These are phyloP conservation scores for Allophyes oxyacanthae DNA, from an alignment of 2,888 invertebrate species.

Conservation along the genomic window DNA sequence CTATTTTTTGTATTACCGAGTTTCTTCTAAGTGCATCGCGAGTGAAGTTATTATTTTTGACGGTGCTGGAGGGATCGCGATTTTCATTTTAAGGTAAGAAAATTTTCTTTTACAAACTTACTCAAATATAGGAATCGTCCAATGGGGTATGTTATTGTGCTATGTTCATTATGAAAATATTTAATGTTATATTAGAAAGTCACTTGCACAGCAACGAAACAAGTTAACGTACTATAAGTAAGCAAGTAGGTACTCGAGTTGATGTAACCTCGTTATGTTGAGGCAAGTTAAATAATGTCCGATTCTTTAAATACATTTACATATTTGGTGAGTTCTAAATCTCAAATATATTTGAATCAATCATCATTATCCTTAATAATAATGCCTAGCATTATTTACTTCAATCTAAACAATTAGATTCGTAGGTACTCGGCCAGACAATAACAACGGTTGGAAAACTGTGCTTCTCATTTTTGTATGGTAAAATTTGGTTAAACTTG, in stretches of 20 bases:
- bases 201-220: constrained; percentile 82
- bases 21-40: constrained; percentile 75
- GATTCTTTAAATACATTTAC: constrained; percentile 69
- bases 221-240: constrained; percentile 81
- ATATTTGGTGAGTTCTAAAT: constrained; percentile 56
- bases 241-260: constrained; percentile 78
- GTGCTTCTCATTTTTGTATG: constrained; percentile 13
- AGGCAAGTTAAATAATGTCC: constrained; percentile 75
- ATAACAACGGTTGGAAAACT: constrained; percentile 13
- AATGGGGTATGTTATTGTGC: constrained; percentile 26
- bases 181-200: constrained; percentile 85
- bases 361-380: constrained; percentile 54
- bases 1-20: constrained; percentile 66
- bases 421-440: constrained; percentile 18
- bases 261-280: constrained; percentile 82
- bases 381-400: constrained; percentile 24
- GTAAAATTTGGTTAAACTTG: constrained; percentile 30
- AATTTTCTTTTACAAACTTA: constrained; percentile 41
- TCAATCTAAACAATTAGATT: constrained; percentile 22
- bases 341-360: constrained; percentile 50
- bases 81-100: constrained; percentile 80
- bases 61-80: constrained; percentile 73
- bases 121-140: constrained; percentile 18
- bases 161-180: constrained; percentile 59
- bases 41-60: constrained; percentile 81